Conservation (phyloP, 2,113 vertebrate species). For the Dasyurus viverrinus region DNA sequence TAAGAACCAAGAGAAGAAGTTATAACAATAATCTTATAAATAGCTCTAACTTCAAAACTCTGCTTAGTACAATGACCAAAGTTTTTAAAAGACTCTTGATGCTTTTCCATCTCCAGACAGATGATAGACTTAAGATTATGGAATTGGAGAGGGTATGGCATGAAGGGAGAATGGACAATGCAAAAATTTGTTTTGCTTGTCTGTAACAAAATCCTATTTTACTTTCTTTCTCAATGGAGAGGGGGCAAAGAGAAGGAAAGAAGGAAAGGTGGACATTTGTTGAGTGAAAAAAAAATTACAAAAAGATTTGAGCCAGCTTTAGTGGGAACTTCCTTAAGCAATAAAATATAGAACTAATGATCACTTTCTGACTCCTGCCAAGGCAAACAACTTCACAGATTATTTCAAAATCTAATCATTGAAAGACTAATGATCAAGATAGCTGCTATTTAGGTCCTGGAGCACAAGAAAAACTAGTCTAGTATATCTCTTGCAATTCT, state of each 20-base stretch:
- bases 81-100: not conserved
- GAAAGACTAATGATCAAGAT: not conserved
- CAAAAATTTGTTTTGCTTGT: not conserved
- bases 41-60: not conserved
- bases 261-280: not conserved
- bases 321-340: not conserved
- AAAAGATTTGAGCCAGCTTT: not conserved
- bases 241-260: not conserved
- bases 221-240: not conserved
- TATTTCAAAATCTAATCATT: constrained; percentile 12
- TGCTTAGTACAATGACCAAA: not conserved
- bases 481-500: not conserved
- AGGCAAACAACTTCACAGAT: constrained; percentile 8
- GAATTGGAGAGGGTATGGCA: not conserved
- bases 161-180: not conserved
- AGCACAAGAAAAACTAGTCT: constrained; percentile 44
- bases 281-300: not conserved
- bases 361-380: not conserved
- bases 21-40: too few species aligned
- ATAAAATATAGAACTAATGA: not conserved
- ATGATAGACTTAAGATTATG: not conserved
- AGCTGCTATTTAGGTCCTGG: constrained; percentile 12
- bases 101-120: not conserved
- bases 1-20: not conserved
- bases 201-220: not conserved